These are phyloP conservation scores for Sebastes fasciatus DNA, from an alignment of 2,113 vertebrate genomes.

Conservation along the genomic window DNA sequence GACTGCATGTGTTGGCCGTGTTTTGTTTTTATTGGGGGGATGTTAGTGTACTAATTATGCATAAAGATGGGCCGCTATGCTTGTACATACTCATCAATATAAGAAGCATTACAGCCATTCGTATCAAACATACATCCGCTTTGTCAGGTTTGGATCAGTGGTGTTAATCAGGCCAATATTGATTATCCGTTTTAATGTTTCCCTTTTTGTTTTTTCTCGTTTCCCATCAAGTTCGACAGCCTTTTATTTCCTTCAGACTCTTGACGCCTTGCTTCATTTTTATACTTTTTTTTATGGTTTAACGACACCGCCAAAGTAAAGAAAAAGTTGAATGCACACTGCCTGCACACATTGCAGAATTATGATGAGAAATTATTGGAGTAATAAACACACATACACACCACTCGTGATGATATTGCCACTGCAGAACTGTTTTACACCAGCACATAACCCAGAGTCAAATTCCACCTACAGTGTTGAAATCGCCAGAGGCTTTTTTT, in stretches of 20 bases:
- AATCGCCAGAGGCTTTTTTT: not conserved
- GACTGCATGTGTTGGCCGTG: not conserved
- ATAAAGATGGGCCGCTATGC: not conserved
- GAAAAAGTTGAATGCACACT: not conserved
- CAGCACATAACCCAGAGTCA: conserved; percentile 21
- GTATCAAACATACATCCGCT: not conserved
- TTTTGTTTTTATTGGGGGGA: not conserved
- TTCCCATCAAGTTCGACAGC: not conserved
- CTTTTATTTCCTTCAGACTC: conserved; percentile 22
- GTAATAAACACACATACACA: not conserved
- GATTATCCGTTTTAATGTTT: not conserved
- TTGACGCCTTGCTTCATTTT: not conserved
- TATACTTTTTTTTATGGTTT: conserved; percentile 10
- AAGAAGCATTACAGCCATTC: not conserved
- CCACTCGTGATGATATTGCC: not conserved
- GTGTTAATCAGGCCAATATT: not conserved
- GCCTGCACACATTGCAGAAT: not conserved
- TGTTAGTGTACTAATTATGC: not conserved
- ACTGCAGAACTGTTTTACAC: conserved; percentile 11
- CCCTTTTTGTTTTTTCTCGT: not conserved
- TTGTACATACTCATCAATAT: not conserved
- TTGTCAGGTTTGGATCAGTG: conserved; percentile 7
- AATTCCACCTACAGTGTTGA: not conserved
- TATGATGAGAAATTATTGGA: not conserved
- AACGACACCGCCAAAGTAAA: conserved; percentile 3